phyloP scores from a whole-genome alignment of 2,797 vertebrate species.

The Carduelis carduelis region DNA sequence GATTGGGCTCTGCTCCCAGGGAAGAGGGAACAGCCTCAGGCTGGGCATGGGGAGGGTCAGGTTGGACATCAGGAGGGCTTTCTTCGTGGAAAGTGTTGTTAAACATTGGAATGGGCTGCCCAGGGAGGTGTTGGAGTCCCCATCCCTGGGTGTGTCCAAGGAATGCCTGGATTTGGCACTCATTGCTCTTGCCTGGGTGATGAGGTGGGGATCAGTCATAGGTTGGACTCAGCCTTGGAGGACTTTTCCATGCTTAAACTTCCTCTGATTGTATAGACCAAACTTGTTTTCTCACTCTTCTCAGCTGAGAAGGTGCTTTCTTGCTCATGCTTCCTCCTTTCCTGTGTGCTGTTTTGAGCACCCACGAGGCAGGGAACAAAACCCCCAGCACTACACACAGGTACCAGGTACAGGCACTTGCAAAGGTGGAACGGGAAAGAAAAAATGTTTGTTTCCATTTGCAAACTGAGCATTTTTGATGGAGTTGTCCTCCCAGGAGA shows the following conservation, averaged over 20 bases:
- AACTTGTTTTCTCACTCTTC: background rate
- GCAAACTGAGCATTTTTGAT: accelerated
- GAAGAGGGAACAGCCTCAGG: accelerated
- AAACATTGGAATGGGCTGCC: accelerated
- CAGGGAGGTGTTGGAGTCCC: accelerated
- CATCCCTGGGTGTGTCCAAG: no score
- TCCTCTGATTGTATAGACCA: background rate
- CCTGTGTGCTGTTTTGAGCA: background rate
- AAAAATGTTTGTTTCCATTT: background rate
- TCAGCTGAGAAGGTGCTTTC: background rate
- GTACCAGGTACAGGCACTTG: no score
- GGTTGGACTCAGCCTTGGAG: accelerated
- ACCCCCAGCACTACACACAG: accelerated
- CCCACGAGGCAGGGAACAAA: background rate
- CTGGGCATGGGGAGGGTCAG: accelerated
- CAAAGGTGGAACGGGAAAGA: background rate
- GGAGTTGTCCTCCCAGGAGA: background rate
- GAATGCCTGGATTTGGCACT: accelerated
- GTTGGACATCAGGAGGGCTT: background rate
- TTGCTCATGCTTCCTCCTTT: background rate
- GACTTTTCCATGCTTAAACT: background rate
- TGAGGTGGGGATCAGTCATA: no score
- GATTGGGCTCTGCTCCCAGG: accelerated
- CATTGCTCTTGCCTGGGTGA: no score
- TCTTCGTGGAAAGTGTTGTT: accelerated